Conservation (phyloP, 1,140 invertebrate genomes). For the Camponotus floridanus region DNA sequence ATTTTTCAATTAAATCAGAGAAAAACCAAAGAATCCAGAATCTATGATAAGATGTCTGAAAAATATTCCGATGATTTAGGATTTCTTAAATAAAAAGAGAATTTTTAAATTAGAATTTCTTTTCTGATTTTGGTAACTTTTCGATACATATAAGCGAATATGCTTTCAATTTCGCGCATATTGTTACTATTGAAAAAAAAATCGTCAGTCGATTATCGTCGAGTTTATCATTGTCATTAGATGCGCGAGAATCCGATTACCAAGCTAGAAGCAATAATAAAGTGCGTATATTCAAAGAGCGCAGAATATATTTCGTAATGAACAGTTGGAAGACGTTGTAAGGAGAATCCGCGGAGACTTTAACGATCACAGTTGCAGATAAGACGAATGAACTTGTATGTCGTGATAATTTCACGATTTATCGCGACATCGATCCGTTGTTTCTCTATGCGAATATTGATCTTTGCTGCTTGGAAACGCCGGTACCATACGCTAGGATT, state of each 20-base stretch:
- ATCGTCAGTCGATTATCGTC: not conserved
- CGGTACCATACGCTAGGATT: slow-evolving; percentile 6
- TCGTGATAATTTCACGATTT: slow-evolving; percentile 38
- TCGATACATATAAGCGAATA: not conserved
- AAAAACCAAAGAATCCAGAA: too few relatives aligned
- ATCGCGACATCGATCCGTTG: not conserved
- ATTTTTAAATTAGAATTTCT: not conserved
- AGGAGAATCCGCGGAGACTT: slow-evolving; percentile 46
- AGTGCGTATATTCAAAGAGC: not conserved
- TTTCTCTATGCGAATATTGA: slow-evolving; percentile 36
- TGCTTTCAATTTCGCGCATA: not conserved
- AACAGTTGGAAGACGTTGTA: not conserved
- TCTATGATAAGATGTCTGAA: not conserved
- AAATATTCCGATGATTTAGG: too few relatives aligned
- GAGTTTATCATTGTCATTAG: slow-evolving; percentile 54
- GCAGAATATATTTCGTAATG: slow-evolving; percentile 1
- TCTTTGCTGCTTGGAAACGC: slow-evolving; percentile 31
- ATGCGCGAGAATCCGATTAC: slow-evolving; percentile 55
- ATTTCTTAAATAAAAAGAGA: not conserved
- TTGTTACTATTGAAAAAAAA: not conserved
- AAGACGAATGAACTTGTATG: not conserved
- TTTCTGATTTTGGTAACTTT: not conserved
- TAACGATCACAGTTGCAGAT: slow-evolving; percentile 48
- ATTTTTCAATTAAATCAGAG: not conserved
- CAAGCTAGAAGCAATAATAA: slow-evolving; percentile 19